A percentile compares a stretch with the other conserved stretches of the same genome.
Evolutionary conservation across 2,113 vertebrate species (phyloP).

Genomic region (Bufo bufo): DNA sequence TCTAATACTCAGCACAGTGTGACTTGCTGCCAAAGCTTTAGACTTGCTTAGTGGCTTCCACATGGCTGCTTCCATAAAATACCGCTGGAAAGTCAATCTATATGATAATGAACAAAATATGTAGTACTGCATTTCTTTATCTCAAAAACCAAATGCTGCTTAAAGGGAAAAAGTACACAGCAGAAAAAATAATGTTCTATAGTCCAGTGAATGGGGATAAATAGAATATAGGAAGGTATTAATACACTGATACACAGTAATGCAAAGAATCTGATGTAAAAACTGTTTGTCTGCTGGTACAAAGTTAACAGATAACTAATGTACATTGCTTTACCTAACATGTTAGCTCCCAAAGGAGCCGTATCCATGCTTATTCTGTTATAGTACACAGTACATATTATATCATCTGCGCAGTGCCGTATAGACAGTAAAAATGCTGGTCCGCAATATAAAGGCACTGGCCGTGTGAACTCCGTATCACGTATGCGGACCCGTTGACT

Average conservation of each 20-base stretch:
- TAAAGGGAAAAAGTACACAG: not conserved
- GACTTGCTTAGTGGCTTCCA: constrained; percentile 40
- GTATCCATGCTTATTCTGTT: no score
- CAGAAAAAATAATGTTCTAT: not conserved
- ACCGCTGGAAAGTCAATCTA: constrained; percentile 40
- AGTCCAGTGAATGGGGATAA: not conserved
- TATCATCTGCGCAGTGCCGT: no score
- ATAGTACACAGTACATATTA: no score
- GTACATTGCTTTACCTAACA: not conserved
- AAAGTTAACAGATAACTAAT: not conserved
- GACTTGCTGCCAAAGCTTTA: not conserved
- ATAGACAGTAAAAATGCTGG: no score
- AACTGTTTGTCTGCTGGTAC: not conserved
- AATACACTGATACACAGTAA: not conserved
- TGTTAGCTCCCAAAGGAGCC: not conserved
- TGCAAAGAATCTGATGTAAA: not conserved
- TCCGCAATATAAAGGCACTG: no score
- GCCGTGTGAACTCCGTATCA: no score
- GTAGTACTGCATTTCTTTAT: not conserved
- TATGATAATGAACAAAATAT: constrained; percentile 49
- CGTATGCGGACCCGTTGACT: no score
- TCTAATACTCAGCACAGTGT: not conserved
- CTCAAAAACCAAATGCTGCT: not conserved
- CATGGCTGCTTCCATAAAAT: constrained; percentile 40
- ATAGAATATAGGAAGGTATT: not conserved